phyloP scores from a whole-genome alignment of 2,888 invertebrate species.

The Cataglyphis cursor region DNA sequence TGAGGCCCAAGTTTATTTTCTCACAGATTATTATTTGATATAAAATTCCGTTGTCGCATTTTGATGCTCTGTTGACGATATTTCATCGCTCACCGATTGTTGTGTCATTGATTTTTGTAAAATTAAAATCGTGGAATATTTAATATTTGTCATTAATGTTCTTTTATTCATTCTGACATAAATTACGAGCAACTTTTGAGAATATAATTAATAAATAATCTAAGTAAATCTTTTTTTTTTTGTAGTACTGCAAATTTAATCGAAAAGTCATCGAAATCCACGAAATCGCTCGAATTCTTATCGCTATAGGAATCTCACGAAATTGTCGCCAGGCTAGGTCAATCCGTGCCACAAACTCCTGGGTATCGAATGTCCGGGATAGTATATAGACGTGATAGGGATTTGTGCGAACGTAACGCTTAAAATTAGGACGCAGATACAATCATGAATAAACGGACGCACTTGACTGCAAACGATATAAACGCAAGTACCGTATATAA shows the following conservation, averaged over 20 bases:
- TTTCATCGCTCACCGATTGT: not conserved
- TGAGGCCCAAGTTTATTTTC: not conserved
- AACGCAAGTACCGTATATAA: constrained; percentile 50
- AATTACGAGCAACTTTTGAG: not conserved
- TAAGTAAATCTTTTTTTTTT: not conserved
- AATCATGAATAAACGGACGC: constrained; percentile 71
- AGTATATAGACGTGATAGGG: constrained; percentile 62
- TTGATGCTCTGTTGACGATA: not conserved
- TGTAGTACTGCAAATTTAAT: constrained; percentile 12
- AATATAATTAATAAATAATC: not conserved
- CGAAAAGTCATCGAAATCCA: constrained; percentile 10
- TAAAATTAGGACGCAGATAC: constrained; percentile 71
- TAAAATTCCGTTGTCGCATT: not conserved
- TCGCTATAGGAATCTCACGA: constrained; percentile 62
- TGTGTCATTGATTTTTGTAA: constrained; percentile 12
- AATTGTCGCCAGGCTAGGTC: constrained; percentile 44
- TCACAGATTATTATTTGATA: not conserved
- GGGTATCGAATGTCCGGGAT: constrained; percentile 63
- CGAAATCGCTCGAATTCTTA: constrained; percentile 54
- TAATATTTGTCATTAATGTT: not conserved
- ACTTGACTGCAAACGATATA: constrained; percentile 65
- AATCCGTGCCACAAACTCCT: constrained; percentile 46
- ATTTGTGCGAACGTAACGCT: constrained; percentile 65
- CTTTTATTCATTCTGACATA: not conserved
- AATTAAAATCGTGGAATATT: not conserved